Evolutionary conservation across 1,140 invertebrate genomes (phyloP).

Genomic region (Dolichoris vasculosae): DNA sequence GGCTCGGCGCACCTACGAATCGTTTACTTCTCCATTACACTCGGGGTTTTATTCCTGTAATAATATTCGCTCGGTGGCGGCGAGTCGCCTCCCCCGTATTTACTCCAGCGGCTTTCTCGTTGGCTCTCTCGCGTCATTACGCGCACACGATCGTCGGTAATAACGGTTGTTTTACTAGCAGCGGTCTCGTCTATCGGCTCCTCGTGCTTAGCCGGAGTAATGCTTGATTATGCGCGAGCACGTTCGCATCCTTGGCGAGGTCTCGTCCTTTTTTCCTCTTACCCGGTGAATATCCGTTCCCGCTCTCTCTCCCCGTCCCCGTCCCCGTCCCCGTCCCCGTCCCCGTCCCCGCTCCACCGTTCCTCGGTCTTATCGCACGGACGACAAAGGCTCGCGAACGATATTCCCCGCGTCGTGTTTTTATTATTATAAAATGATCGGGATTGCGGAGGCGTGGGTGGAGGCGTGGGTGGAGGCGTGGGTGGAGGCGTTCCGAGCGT

Average conservation of each 20-base stretch:
- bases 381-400: background rate
- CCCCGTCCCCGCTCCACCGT: background rate
- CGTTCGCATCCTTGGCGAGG: slow-evolving; percentile 29
- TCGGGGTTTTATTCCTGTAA: slow-evolving; percentile 33
- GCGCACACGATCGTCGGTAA: slow-evolving; percentile 21
- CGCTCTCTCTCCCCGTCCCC: background rate
- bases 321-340: too few relatives aligned
- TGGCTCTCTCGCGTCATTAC: slow-evolving; percentile 25
- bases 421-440: background rate
- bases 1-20: background rate
- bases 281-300: background rate
- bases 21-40: slow-evolving; percentile 47
- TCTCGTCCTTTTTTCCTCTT: slow-evolving; percentile 21
- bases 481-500: too few relatives aligned
- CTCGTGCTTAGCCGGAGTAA: background rate
- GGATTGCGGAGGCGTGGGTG: background rate
- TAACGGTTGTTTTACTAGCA: slow-evolving; percentile 49
- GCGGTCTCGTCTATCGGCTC: slow-evolving; percentile 38
- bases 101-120: slow-evolving; percentile 13
- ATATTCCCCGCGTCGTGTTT: background rate
- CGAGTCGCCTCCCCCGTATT: background rate
- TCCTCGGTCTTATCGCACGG: background rate
- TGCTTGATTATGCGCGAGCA: slow-evolving; percentile 48
- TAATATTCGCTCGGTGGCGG: background rate
- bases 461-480: background rate